Evolutionary conservation across 2,888 invertebrate species (phyloP), one percentile per base, ranked within the genome.

Genomic region (Abrostola tripartita): DNA sequence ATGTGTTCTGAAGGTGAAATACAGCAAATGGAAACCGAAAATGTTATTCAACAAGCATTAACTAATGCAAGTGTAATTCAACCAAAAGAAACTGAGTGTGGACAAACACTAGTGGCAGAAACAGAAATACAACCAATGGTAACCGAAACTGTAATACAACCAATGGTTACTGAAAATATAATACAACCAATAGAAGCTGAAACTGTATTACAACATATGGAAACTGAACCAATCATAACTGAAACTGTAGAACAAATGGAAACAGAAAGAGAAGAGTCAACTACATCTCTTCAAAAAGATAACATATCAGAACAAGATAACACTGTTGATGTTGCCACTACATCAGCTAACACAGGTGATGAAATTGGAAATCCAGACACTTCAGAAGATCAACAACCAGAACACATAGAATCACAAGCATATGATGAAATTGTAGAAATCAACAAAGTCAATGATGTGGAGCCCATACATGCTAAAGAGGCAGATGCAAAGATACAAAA

Each of bases 401-500:
- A 61, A 44, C 50, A 52, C 36, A 55, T 68, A 52, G 76, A 78
- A 60, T 73, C 78, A 56, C 81, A 80, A 63, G 81, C 69, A 52
- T 79, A 74, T 70, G 65, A 76, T 53, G 73, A 82, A 36, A 69
- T 77, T 60, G 70, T 73, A 37, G 61, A 79, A 67, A 67, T 72
- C 38, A 62, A 57, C 36, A 63, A 12, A 35, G 42, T 47, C 12
- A 54, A 60, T 51, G 60, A 74, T 38, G 65, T 61, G 40, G 61
- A 76, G 60, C 58, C 65, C 14, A 40, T 40, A 10, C 65, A 63
- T 61, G 59, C 73, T 68, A 79, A 82, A 70, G 74, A 74, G 67
- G 69, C 85, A 50, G 83, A 84, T 50, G 84, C 85, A 61, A 84
- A 88, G 69, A 87, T 89, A 14, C 83, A 88, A 80, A 86, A 74